Evolutionary conservation across 2,797 vertebrate genomes (phyloP), one percentile per base, ranked within the genome.

Genomic region (Ambastaia sidthimunki): DNA sequence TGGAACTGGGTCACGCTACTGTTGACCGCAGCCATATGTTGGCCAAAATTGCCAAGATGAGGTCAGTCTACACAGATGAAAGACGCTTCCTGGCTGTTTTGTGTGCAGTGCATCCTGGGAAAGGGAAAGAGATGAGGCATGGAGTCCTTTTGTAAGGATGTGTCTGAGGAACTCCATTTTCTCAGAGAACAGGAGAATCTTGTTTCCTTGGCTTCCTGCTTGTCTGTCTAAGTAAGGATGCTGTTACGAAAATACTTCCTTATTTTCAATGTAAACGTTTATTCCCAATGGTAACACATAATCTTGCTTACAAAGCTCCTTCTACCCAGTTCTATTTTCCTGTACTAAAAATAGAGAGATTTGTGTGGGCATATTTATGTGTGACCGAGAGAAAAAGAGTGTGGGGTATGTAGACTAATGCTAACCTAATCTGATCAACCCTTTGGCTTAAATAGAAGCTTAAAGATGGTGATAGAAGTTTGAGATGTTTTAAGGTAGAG

Each of bases 61-160:
- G 41, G 52, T 48, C 74, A 50, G 3, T 25, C 48, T 52, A 18
- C 25, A 68, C 21, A 73, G 75, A 74, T 80, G 44, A 74, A 80
- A 85, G 81, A 71, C 4, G 21, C 41, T 70, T 80, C 78, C 77
- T 85, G 71, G 57, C 47, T 76, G 59, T 71, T 72, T 28, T 80
- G 66, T 52, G 62, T 18, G 12, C 50, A 19, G 52, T 76, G 54
- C 68, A 73, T 82, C 73, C 76, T 80, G 80, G 47, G 55, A 37
- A 62, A 71, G 18, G 60, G 50, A 70, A 62, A 71, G 2, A 44
- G 62, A 60, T 21, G 41, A 75, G 77, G 57, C 25, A 41, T 11
- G 21, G 3, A 54, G 47, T 83, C 78, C 78, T 63, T 23, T 25
- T 80, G 67, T 76, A 66, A 34, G 63, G 18, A 54, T 76, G 18